These are phyloP conservation scores for Symphodus melops DNA, from an alignment of 2,113 vertebrate species.

Conservation along the genomic window DNA sequence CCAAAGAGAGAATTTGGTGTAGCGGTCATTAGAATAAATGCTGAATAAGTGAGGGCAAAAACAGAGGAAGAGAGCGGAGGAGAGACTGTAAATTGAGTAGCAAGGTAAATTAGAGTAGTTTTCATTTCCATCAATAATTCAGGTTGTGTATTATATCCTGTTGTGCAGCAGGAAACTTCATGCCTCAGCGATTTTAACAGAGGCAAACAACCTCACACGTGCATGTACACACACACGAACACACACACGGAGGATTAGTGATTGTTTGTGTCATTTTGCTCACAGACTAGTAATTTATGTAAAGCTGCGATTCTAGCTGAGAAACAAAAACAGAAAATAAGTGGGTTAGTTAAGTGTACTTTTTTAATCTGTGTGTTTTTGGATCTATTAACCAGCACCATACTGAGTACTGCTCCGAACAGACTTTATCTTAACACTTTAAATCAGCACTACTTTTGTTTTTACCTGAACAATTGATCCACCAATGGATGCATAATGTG, in stretches of 20 bases:
- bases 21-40: slow-evolving; percentile 49
- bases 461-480: neutral
- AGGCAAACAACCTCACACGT: slow-evolving; percentile 3
- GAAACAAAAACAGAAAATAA: slow-evolving; percentile 7
- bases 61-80: neutral
- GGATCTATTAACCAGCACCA: slow-evolving; percentile 11
- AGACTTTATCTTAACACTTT: slow-evolving; percentile 4
- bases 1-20: slow-evolving; percentile 27
- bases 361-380: slow-evolving; percentile 38
- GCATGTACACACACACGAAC: slow-evolving; percentile 11
- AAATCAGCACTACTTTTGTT: slow-evolving; percentile 1
- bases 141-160: slow-evolving; percentile 70
- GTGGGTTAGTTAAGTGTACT: slow-evolving; percentile 23
- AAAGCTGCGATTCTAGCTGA: slow-evolving; percentile 25
- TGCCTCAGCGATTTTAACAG: slow-evolving; percentile 65
- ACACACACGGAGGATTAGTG: slow-evolving; percentile 31
- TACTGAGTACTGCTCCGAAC: neutral
- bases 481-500: neutral
- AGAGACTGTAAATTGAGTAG: slow-evolving; percentile 11
- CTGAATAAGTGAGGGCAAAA: slow-evolving; percentile 24
- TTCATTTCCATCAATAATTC: slow-evolving; percentile 77
- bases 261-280: slow-evolving; percentile 48
- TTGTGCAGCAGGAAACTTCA: slow-evolving; percentile 62
- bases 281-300: slow-evolving; percentile 37
- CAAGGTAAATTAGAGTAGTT: slow-evolving; percentile 61